Base-by-base conservation (phyloP, 2,797 vertebrate genomes). In the Micromesistius poutassou region DNA sequence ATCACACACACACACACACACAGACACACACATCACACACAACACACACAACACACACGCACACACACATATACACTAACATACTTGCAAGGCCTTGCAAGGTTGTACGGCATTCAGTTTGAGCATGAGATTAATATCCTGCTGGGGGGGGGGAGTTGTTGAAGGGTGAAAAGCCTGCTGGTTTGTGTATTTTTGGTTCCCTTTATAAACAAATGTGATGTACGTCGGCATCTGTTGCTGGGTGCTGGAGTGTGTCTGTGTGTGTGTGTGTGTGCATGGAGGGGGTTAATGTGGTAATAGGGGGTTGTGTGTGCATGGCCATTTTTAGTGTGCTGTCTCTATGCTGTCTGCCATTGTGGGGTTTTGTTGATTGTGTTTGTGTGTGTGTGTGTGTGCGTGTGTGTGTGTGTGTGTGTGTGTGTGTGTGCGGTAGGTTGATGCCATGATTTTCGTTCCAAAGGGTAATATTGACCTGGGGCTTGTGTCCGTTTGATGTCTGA, bases 71-170 rank as follows among this genome's bases (percentile, higher is more conserved):
- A 73, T 19, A 73, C 40, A 36, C 36, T 76, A 78, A 46, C 74
- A 72, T 72, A 77, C 73, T 75, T 77, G n/a, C n/a, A n/a, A n/a
- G 85, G 79, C 82, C 76, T 86, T 86, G 50, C 77, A 66, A 16
- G 76, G 76, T 86, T 86, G 50, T 77, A 66, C 16, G 76, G 76
- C 82, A 55, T 55, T 22, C 50, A 55, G 89, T 87, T 83, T 87
- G 85, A 86, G 86, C 88, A 80, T 78, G 79, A 87, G 87, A 90
- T 91, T 92, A 89, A 82, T 28, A 87, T 55, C 50, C 2, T 1
- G 2, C n/a, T 14, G 46, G 50, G 16, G 19, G 16, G 5, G 16
- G 50, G 50, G 50, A 22, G n/a, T 19, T 55, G 50, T 55, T 55
- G 50, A 22, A 16, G 19, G 50, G 16, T 46, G 42, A 3, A 13